Evolutionary conservation across 1,140 invertebrate species (phyloP), one percentile per base, ranked within the genome.

Genomic region (Drosophila hydei): DNA sequence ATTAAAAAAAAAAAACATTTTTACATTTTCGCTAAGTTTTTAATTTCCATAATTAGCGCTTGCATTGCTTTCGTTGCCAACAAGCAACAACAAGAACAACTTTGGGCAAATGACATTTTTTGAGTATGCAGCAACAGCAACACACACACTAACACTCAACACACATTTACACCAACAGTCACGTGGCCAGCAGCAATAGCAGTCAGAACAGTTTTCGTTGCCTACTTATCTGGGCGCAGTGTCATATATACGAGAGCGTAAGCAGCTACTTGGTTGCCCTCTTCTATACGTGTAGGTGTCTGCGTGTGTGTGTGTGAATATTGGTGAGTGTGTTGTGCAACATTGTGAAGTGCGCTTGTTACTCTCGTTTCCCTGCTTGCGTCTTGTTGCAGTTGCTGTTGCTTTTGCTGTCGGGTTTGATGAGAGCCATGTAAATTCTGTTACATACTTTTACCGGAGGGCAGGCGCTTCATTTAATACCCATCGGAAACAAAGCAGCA

Each of bases 11-110:
- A 87, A 87, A 56, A 87, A 83, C 75, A 84, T 89, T 88, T 87
- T 88, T 88, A 87, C 75, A 83, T 78, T 75, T 88, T 81, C 30
- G 64, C 83, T 71, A 88, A 87, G 83, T 87, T 87, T 87, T 87
- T 87, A 87, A 87, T 87, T 87, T 87, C 79, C 83, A 87, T 87
- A 87, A 87, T 87, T 87, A 87, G 83, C 75, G 83, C 69, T 87
- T 62, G 40, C 83, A 75, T 45, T 65, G 69, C 38, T 75, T 63
- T 60, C 60, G 55, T 25, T 36, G 40, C 40, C 59, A 55, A 40
- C 60, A 40, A 62, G 43, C 45, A 72, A 25, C 60, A 47, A 43
- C 64, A 77, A 50, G 64, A 60, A 62, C 55, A 77, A 58, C 67
- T 76, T 75, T 62, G 48, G 43, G 62, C 70, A 79, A 87, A 87